Conservation (phyloP, 2,888 invertebrate genomes). For the Spisula subtruncata region DNA sequence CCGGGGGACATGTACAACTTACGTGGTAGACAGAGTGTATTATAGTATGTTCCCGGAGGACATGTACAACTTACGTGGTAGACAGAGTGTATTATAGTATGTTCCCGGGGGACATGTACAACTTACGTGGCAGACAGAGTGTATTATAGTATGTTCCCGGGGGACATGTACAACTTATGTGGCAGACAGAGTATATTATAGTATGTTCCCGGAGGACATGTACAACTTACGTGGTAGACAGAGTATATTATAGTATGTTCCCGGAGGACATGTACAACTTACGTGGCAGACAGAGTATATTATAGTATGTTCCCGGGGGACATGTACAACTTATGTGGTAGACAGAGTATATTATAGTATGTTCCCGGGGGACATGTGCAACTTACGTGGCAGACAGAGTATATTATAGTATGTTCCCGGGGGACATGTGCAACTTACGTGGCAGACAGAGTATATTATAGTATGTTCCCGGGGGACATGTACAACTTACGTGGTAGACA, state of each 20-base stretch:
- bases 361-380: conserved; percentile 19
- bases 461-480: conserved; percentile 18
- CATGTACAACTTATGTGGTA: no score
- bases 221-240: no score
- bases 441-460: background rate
- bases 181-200: background rate
- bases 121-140: no score
- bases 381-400: no score
- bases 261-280: conserved; percentile 24
- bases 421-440: conserved; percentile 26
- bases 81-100: conserved; percentile 18
- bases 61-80: no score
- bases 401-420: conserved; percentile 24
- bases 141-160: conserved; percentile 24
- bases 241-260: conserved; percentile 15
- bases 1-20: conserved; percentile 23
- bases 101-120: conserved; percentile 20
- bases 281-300: no score
- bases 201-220: conserved; percentile 19
- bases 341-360: conserved; percentile 18
- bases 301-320: conserved; percentile 17
- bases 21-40: no score
- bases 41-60: conserved; percentile 18
- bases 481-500: no score
- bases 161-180: conserved; percentile 27